Percentiles rank a stretch among this genome's conserved stretches.
These are phyloP conservation scores for Pinctada fucata DNA, from an alignment of 2,888 invertebrate genomes.

Conservation along the genomic window DNA sequence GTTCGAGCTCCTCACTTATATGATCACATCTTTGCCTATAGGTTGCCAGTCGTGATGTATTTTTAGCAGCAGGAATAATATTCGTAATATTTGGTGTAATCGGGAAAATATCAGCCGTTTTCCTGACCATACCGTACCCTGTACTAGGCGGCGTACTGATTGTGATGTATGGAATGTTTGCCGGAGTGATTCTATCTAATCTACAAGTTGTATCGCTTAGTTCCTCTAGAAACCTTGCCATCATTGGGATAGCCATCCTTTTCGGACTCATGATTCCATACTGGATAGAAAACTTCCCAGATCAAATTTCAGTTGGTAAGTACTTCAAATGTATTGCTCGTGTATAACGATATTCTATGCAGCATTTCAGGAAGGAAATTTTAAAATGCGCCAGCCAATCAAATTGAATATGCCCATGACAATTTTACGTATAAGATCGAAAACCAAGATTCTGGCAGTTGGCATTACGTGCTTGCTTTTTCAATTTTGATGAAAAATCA, in stretches of 20 bases:
- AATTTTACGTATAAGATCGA: too few relatives aligned
- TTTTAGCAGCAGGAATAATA: slow-evolving; percentile 23
- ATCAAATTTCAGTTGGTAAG: slow-evolving; percentile 57
- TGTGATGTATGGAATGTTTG: slow-evolving; percentile 17
- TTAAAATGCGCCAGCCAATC: too few relatives aligned
- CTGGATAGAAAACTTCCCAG: slow-evolving; percentile 55
- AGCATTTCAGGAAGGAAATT: too few relatives aligned
- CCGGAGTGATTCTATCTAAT: slow-evolving; percentile 63
- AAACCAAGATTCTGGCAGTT: too few relatives aligned
- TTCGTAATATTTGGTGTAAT: slow-evolving; percentile 26
- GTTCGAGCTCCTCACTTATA: background rate
- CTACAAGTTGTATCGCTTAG: slow-evolving; percentile 83
- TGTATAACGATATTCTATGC: too few relatives aligned
- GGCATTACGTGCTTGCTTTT: too few relatives aligned
- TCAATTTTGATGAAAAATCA: too few relatives aligned
- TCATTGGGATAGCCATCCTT: slow-evolving; percentile 90
- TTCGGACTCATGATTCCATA: slow-evolving; percentile 82
- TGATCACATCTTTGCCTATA: background rate
- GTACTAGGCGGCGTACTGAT: slow-evolving; percentile 24
- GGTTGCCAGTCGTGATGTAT: slow-evolving; percentile 27
- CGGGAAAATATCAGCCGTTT: slow-evolving; percentile 2
- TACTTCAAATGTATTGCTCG: background rate
- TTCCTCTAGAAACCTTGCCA: slow-evolving; percentile 89
- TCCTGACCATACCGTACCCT: slow-evolving; percentile 23
- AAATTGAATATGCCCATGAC: too few relatives aligned